Conservation (phyloP, 2,888 invertebrate genomes). For the Osedax fenrisi region DNA sequence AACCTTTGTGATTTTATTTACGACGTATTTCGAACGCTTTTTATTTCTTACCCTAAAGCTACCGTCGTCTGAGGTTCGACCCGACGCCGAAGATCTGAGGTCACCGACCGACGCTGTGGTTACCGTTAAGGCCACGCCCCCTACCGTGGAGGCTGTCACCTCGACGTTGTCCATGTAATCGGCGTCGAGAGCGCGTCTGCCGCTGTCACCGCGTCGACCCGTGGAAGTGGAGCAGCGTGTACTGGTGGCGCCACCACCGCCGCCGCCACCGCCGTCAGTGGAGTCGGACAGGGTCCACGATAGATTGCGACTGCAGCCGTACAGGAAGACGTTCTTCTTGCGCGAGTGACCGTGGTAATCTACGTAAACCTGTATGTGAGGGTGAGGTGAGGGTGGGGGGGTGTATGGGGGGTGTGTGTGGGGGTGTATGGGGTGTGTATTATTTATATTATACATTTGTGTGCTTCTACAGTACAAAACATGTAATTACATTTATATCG, state of each 20-base stretch:
- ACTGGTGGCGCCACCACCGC: conserved; percentile 2
- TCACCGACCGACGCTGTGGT: no score
- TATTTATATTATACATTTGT: no score
- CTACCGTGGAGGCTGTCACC: no score
- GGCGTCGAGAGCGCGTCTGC: no score
- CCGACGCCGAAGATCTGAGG: no score
- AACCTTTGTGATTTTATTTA: neutral
- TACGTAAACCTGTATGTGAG: conserved; percentile 46
- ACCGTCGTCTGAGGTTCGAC: neutral
- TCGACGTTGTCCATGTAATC: neutral
- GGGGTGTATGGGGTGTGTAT: no score
- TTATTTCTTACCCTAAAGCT: neutral
- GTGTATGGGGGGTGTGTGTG: no score
- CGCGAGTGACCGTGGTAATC: conserved; percentile 63
- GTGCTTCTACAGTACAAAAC: no score
- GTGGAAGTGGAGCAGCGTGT: neutral
- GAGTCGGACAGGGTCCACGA: conserved; percentile 42
- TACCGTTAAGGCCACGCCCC: no score
- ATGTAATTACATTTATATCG: no score
- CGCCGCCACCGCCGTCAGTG: neutral
- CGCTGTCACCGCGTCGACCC: neutral
- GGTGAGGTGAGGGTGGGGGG: no score
- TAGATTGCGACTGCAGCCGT: conserved; percentile 64
- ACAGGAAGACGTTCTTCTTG: conserved; percentile 86
- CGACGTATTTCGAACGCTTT: neutral